Evolutionary conservation across 2,113 vertebrate genomes (phyloP).

Genomic region (Antigone vipio): DNA sequence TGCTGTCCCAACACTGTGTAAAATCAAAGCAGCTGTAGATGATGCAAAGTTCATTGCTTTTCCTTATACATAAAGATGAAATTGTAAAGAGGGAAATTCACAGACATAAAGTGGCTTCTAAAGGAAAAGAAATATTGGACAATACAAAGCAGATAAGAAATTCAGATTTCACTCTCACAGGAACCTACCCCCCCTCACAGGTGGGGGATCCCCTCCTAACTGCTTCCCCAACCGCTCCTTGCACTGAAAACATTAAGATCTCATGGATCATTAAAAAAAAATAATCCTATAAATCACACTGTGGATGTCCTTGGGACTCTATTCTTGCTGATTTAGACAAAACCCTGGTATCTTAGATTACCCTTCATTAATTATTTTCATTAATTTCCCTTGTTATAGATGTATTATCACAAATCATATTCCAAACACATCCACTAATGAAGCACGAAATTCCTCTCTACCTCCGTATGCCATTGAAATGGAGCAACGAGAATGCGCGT

Average conservation of each 20-base stretch:
- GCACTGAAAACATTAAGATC: background rate
- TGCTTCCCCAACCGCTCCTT: background rate
- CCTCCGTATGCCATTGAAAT: background rate
- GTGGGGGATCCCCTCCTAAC: background rate
- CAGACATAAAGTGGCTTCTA: slow-evolving; percentile 18
- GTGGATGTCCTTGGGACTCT: slow-evolving; percentile 9
- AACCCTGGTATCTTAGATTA: slow-evolving; percentile 17
- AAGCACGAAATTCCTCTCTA: background rate
- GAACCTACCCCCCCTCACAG: background rate
- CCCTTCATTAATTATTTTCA: slow-evolving; percentile 43
- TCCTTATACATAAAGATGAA: slow-evolving; percentile 28
- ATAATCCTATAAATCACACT: background rate
- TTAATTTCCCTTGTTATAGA: slow-evolving; percentile 26
- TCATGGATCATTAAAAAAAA: background rate
- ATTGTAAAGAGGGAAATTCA: slow-evolving; percentile 43
- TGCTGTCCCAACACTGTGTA: background rate
- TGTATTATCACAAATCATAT: slow-evolving; percentile 25
- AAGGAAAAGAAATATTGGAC: background rate
- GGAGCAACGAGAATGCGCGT: background rate
- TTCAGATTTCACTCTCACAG: background rate
- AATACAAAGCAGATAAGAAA: background rate
- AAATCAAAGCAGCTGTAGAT: slow-evolving; percentile 47
- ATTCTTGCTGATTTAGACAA: slow-evolving; percentile 34
- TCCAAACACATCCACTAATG: slow-evolving; percentile 30
- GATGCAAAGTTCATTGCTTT: slow-evolving; percentile 8